Evolutionary conservation across 23 tunicate genomes (phyloP).

Genomic region (Halocynthia aurantium): DNA sequence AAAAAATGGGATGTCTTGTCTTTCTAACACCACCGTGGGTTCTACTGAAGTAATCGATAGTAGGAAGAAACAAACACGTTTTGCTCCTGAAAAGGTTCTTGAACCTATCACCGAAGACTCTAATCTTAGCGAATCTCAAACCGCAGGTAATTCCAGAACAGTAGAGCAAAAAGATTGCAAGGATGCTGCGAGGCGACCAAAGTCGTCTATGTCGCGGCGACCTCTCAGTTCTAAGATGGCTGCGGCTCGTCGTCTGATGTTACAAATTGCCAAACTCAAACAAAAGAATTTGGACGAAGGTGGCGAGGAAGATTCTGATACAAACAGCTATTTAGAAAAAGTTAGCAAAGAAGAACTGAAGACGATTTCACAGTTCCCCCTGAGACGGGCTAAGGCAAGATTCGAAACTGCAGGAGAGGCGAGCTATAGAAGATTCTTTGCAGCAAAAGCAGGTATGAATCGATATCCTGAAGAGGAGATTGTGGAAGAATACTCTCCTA

Average conservation of each 20-base stretch:
- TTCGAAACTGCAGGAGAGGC: no score
- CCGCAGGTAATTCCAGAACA: background rate
- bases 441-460: no score
- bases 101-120: background rate
- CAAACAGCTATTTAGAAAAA: no score
- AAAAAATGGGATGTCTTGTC: background rate
- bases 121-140: constrained; percentile 3
- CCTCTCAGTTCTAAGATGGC: background rate
- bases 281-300: background rate
- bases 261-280: constrained; percentile 1
- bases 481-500: no score
- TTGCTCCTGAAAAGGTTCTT: background rate
- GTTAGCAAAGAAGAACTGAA: no score
- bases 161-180: background rate
- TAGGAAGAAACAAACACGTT: background rate
- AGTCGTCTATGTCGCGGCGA: background rate
- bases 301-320: background rate
- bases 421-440: no score
- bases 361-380: no score
- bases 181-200: background rate
- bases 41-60: background rate
- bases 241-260: constrained; percentile 10
- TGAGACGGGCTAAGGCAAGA: no score
- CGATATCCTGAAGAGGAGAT: no score
- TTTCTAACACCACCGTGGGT: background rate